Evolutionary conservation across 2,797 vertebrate genomes (phyloP), one percentile per base, ranked within the genome.

Genomic region (Acrossocheilus fasciatus): DNA sequence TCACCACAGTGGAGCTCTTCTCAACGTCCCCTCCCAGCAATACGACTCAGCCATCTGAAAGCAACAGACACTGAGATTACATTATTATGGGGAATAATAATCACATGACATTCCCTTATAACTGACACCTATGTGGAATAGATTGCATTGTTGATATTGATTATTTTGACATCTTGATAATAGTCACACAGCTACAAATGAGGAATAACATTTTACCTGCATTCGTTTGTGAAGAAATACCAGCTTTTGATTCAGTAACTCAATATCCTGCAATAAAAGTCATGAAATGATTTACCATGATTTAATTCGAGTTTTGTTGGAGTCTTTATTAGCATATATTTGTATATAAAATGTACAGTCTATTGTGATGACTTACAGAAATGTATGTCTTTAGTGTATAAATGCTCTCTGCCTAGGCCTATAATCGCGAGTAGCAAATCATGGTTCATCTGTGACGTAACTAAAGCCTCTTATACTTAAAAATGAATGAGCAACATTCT

Each of bases 1-100:
- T 92, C 91, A 96, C 95, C 96, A 96, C 82, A 96, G 91, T 34
- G 96, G 95, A 15, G 95, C 91, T 89, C 91, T 92, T 87, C 86
- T 92, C 76, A 96, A 90, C 90, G 88, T 88, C 4, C 95, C 96
- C 75, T 92, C 94, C 96, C 95, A 96, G 86, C 88, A 89, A 74
- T 89, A 93, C 36, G 94, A 93, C 68, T 96, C 94, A 45, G 94
- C 94, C 82, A 93, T 92, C 95, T 96, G 89, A 80, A 93, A 91
- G 52, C 87, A 14, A 41, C 30, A 77, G 17, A 79, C 8, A 77
- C n/a, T 34, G 15, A 52, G 62, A 74, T 39, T 73, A 9, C 59
- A 78, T 41, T 68, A 54, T 36, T n/a, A 8, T 54, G 9, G 12
- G 2, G 12, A 18, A 43, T 11, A 3, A 66, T 36, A 41, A 6